These are phyloP conservation scores for Ormyrus nitidulus DNA, from an alignment of 2,888 invertebrate species.

Conservation along the genomic window DNA sequence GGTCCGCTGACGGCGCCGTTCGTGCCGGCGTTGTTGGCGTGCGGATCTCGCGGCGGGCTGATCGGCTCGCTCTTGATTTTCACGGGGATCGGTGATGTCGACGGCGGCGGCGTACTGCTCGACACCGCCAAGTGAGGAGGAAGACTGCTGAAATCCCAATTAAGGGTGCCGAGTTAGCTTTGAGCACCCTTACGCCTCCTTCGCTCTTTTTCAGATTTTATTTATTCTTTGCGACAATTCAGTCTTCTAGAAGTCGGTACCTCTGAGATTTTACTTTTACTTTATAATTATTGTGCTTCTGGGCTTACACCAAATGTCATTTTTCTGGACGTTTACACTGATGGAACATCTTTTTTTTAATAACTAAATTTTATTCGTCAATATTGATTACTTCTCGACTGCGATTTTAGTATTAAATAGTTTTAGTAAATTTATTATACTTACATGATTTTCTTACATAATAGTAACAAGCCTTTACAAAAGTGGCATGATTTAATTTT, in stretches of 20 bases:
- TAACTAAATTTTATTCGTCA: no score
- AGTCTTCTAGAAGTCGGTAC: no score
- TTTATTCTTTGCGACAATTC: no score
- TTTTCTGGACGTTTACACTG: no score
- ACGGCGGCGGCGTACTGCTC: conserved; percentile 86
- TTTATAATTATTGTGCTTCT: no score
- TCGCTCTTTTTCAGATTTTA: neutral
- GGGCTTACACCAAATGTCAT: no score
- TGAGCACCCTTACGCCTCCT: neutral
- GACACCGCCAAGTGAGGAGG: conserved; percentile 87
- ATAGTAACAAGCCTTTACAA: no score
- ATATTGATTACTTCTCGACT: no score
- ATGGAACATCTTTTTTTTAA: no score
- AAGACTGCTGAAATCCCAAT: conserved; percentile 79
- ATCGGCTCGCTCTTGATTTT: conserved; percentile 97
- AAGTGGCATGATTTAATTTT: no score
- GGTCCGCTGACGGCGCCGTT: conserved; percentile 71
- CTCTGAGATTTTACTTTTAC: no score
- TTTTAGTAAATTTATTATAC: neutral
- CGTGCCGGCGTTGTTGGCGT: conserved; percentile 73
- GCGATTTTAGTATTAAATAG: no score
- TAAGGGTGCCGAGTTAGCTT: neutral
- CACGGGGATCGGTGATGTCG: conserved; percentile 87
- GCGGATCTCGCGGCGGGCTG: conserved; percentile 92
- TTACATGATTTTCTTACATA: conserved; percentile 18